Evolutionary conservation across 2,113 vertebrate genomes (phyloP), one percentile per base, ranked within the genome.

Genomic region (Gambusia holbrooki): DNA sequence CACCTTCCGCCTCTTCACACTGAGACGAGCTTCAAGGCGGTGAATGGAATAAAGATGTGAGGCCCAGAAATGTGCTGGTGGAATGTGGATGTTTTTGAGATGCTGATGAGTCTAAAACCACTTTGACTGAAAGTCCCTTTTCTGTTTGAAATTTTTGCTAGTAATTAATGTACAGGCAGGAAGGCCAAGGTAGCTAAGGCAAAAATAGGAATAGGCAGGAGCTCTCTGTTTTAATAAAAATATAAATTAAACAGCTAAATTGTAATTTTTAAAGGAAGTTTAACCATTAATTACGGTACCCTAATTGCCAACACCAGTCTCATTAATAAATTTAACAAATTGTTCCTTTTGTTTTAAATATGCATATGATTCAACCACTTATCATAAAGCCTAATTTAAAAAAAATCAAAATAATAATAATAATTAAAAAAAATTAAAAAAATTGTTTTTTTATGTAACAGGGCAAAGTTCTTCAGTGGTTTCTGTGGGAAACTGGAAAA

Each of bases 71-170:
- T 77, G 71, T 77, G 62, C 76, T 67, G 77, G 76, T 71, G 69
- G 70, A 37, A n/a, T 45, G 76, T 74, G 64, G 69, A 73, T 87
- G 86, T 69, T 68, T 79, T 37, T 70, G 65, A 79, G 79, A 75
- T 78, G 73, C 71, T 61, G 54, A n/a, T n/a, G 51, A n/a, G 51
- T 11, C 45, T 17, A n/a, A 58, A 58, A n/a, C 11, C 25, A 58
- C 2, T 58, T n/a, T 25, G 22, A 58, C 25, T n/a, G 2, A 58
- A 58, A 25, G 8, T n/a, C 17, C 19, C 25, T 22, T 58, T 58
- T 58, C 25, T 58, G 8, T 58, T 58, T 10, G 51, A 22, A 58
- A 58, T 58, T 3, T n/a, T n/a, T 58, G 9, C 10, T 3, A n/a
- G 25, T 9, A n/a, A n/a, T 58, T n/a, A n/a, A 58, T 58, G 9